These are phyloP conservation scores for Glareola pratincola DNA, from an alignment of 2,113 vertebrate species.

Conservation along the genomic window DNA sequence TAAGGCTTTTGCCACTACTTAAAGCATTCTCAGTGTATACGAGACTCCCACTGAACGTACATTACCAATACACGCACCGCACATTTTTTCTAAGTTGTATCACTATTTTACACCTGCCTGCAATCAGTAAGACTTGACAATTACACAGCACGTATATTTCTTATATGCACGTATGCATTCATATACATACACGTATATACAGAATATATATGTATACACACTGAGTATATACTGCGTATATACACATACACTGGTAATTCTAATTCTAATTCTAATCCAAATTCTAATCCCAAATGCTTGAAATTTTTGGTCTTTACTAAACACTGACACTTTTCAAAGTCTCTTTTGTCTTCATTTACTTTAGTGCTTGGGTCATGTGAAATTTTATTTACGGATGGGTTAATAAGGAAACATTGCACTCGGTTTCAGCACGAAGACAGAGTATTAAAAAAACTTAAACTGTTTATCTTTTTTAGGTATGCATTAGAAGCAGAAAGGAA, in stretches of 20 bases:
- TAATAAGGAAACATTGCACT: not conserved
- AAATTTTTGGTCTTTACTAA: not conserved
- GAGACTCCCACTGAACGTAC: rapidly evolving
- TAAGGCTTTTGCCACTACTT: not conserved
- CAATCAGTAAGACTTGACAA: not conserved
- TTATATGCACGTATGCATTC: not conserved
- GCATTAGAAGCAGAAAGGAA: constrained; percentile 8
- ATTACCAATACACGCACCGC: not conserved
- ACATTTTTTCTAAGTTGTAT: not conserved
- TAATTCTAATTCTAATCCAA: too few relatives aligned
- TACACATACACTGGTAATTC: not conserved
- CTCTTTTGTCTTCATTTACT: not conserved
- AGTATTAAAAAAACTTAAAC: not conserved
- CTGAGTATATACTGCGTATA: not conserved
- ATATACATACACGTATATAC: not conserved
- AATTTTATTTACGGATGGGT: not conserved
- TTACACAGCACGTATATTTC: not conserved
- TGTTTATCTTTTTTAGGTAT: not conserved
- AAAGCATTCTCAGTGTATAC: not conserved
- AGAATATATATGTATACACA: not conserved
- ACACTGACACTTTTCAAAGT: not conserved
- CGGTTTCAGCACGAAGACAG: not conserved
- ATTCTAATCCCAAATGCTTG: not conserved
- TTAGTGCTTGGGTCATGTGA: not conserved
- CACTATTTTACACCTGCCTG: not conserved